These are phyloP conservation scores for Limanda limanda DNA, from an alignment of 2,113 vertebrate genomes.

Conservation along the genomic window DNA sequence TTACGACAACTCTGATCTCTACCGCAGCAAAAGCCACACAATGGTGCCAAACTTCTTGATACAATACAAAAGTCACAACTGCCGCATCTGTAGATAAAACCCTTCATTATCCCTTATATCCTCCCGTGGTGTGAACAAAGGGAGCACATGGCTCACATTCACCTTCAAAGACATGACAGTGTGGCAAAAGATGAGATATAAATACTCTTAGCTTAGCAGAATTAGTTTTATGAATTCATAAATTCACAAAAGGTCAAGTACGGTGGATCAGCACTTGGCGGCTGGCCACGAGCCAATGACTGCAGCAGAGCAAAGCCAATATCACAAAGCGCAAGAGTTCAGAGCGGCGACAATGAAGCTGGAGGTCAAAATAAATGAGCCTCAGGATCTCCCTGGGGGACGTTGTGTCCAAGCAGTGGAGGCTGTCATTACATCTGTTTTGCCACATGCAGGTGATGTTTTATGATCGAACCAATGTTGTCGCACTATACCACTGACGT, in stretches of 20 bases:
- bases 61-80: neutral
- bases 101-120: neutral
- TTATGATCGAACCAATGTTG: too few relatives aligned
- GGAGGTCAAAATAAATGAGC: neutral
- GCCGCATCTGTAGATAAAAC: neutral
- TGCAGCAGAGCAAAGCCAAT: conserved; percentile 28
- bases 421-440: too few relatives aligned
- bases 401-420: neutral
- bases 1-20: neutral
- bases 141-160: neutral
- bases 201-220: conserved; percentile 34
- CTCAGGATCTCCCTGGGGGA: neutral
- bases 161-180: conserved; percentile 10
- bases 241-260: conserved; percentile 32
- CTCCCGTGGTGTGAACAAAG: neutral
- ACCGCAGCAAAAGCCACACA: neutral
- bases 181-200: conserved; percentile 11
- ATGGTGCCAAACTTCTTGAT: neutral
- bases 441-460: too few relatives aligned
- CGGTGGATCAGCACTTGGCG: conserved; percentile 17
- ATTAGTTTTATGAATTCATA: conserved; percentile 44
- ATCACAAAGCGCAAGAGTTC: neutral
- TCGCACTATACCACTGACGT: too few relatives aligned
- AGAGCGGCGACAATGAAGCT: neutral
- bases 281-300: conserved; percentile 19